phyloP scores from a whole-genome alignment of 2,888 invertebrate genomes.

The Dasysyrphus tricinctus region DNA sequence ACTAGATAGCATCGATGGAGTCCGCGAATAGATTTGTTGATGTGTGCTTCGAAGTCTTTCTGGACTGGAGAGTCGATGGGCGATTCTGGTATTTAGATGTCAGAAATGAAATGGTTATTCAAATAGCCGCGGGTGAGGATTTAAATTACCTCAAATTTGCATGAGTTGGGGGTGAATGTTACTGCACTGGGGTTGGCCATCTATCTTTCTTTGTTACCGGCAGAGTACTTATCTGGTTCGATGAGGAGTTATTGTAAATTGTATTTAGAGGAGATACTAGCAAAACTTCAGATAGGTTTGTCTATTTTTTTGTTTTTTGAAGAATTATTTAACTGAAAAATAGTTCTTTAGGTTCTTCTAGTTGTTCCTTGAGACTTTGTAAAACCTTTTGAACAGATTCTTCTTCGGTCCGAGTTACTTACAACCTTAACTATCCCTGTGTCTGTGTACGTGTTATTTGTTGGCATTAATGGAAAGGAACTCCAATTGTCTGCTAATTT shows the following conservation, averaged over 20 bases:
- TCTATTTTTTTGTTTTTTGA: not conserved
- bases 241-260: slow-evolving; percentile 49
- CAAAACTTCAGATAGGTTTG: not conserved
- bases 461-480: no score
- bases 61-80: not conserved
- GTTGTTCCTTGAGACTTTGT: no score
- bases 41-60: slow-evolving; percentile 19
- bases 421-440: no score
- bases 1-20: slow-evolving; percentile 29
- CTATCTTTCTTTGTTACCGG: not conserved
- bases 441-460: no score
- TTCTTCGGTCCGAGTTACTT: no score
- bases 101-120: slow-evolving; percentile 58
- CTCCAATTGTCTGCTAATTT: no score
- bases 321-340: no score
- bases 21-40: slow-evolving; percentile 48
- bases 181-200: not conserved
- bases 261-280: slow-evolving; percentile 1
- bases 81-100: slow-evolving; percentile 61
- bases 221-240: not conserved
- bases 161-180: slow-evolving; percentile 28
- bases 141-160: slow-evolving; percentile 61
- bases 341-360: no score
- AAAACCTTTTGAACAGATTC: no score
- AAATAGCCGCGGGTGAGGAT: slow-evolving; percentile 54